These are phyloP conservation scores for Chloropsis cyanopogon DNA, from an alignment of 2,113 vertebrate species.

Conservation along the genomic window DNA sequence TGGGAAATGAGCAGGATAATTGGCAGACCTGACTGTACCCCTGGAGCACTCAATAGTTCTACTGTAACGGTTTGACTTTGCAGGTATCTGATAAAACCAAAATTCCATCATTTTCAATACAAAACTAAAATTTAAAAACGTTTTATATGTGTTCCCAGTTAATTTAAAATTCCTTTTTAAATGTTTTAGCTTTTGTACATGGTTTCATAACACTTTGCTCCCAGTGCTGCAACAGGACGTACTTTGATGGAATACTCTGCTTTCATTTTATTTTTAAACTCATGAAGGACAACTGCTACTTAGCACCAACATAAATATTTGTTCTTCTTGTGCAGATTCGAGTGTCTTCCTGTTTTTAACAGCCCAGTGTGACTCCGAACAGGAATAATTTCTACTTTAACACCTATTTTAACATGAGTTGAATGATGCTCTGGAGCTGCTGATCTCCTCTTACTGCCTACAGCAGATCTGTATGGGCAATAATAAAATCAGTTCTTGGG, in stretches of 20 bases:
- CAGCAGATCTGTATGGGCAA: background rate
- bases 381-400: background rate
- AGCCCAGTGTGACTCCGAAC: background rate
- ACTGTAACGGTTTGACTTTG: background rate
- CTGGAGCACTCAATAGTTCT: background rate
- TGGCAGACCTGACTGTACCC: background rate
- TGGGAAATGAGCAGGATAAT: background rate
- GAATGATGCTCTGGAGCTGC: background rate
- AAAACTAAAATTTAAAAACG: background rate
- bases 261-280: slow-evolving; percentile 53
- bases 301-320: slow-evolving; percentile 38
- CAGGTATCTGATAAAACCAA: background rate
- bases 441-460: background rate
- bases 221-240: background rate
- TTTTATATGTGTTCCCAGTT: background rate
- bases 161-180: background rate
- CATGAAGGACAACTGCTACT: background rate
- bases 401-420: background rate
- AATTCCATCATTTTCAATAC: background rate
- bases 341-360: slow-evolving; percentile 29
- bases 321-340: background rate
- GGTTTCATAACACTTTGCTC: background rate
- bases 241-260: background rate
- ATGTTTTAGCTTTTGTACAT: background rate
- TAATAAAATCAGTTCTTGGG: background rate